phyloP scores from a whole-genome alignment of 1,140 invertebrate species.

The Oscheius sp. region DNA sequence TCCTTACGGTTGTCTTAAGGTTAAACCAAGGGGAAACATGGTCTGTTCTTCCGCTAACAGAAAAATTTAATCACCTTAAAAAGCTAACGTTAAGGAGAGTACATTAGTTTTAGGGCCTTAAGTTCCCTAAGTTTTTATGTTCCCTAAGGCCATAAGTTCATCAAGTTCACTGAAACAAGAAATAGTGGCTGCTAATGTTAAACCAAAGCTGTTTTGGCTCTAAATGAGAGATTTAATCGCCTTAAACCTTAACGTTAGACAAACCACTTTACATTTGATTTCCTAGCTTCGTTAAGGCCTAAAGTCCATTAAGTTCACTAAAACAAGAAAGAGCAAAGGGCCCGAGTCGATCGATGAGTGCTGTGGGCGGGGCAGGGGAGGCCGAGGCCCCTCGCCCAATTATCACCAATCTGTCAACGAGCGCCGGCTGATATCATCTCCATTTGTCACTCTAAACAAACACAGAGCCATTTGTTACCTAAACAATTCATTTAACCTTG shows the following conservation, averaged over 20 bases:
- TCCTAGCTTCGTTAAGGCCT: no score
- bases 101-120: no score
- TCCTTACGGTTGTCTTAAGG: no score
- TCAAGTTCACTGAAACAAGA: neutral
- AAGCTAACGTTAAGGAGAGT: no score
- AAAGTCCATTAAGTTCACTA: no score
- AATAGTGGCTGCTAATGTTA: no score
- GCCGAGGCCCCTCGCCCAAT: neutral
- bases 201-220: neutral
- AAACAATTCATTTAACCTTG: neutral
- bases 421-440: neutral
- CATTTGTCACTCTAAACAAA: neutral
- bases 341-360: neutral
- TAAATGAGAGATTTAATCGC: neutral
- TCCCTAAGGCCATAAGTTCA: no score
- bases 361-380: neutral
- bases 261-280: no score
- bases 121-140: no score
- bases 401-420: constrained; percentile 9
- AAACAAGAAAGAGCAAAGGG: neutral
- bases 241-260: neutral
- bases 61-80: no score
- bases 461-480: neutral
- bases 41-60: no score
- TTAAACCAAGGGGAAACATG: no score